These are phyloP conservation scores for Muscicapa adusta DNA, from an alignment of 2,113 vertebrate species.

Conservation along the genomic window DNA sequence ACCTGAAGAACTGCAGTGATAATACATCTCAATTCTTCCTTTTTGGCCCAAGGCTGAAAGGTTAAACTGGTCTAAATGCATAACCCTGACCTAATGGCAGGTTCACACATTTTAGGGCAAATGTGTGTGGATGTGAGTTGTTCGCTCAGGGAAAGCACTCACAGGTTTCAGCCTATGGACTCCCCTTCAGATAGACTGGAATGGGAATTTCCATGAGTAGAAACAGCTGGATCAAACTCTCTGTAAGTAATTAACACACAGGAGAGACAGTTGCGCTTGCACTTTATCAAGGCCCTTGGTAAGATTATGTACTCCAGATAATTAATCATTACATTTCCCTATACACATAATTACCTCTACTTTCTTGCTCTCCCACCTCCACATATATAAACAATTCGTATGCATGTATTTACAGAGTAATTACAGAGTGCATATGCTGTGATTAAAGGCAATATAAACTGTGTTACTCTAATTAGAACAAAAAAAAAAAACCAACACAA, in stretches of 20 bases:
- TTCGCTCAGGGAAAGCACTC: background rate
- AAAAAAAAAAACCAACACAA: background rate
- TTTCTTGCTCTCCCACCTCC: constrained; percentile 49
- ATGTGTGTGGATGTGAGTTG: rapidly evolving
- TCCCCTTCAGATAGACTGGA: background rate
- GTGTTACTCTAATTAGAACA: constrained; percentile 44
- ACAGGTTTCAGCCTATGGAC: background rate
- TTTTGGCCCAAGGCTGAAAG: background rate
- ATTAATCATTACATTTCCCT: constrained; percentile 70
- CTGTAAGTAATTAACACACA: constrained; percentile 55
- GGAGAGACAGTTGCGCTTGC: constrained; percentile 50
- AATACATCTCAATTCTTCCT: background rate
- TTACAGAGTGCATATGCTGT: constrained; percentile 40
- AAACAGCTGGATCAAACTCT: constrained; percentile 50
- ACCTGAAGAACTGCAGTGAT: background rate
- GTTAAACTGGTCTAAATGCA: background rate
- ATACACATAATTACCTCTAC: constrained; percentile 64
- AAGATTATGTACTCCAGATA: constrained; percentile 67
- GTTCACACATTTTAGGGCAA: background rate
- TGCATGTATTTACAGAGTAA: constrained; percentile 59
- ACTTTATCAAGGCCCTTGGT: constrained; percentile 58
- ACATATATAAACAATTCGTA: constrained; percentile 54
- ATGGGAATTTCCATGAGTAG: constrained; percentile 26
- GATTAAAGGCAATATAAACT: constrained; percentile 65
- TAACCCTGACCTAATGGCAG: background rate